Percentiles rank a stretch among this genome's conserved stretches.
Conservation (phyloP, 2,888 invertebrate genomes). For the Octodonta nipae region DNA sequence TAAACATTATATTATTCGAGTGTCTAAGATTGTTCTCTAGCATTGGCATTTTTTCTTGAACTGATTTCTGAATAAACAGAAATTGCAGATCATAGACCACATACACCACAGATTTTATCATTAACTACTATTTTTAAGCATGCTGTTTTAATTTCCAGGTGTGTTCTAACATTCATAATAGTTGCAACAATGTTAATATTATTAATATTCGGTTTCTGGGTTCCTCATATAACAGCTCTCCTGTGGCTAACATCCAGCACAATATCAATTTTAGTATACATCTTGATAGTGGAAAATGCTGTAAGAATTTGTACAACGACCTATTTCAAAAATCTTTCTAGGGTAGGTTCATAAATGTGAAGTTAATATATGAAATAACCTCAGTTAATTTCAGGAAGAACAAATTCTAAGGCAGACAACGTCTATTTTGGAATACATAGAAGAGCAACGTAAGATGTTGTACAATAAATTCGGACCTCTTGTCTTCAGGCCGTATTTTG, state of each 20-base stretch:
- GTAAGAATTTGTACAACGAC: no score
- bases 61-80: no score
- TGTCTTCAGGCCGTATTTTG: slow-evolving; percentile 17
- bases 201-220: slow-evolving; percentile 20
- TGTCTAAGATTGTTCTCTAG: no score
- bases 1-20: no score
- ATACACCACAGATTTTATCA: no score
- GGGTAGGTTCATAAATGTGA: no score
- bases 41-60: no score
- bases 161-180: slow-evolving; percentile 9
- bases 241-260: slow-evolving; percentile 18
- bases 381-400: slow-evolving; percentile 9
- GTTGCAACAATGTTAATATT: slow-evolving; percentile 11
- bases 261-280: slow-evolving; percentile 14
- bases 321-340: no score
- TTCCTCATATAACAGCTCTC: slow-evolving; percentile 16
- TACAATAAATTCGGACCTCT: slow-evolving; percentile 16
- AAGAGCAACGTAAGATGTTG: slow-evolving; percentile 16
- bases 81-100: no score
- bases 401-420: slow-evolving; percentile 7
- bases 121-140: no score
- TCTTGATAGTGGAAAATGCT: slow-evolving; percentile 18
- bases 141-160: slow-evolving; percentile 9
- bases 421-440: slow-evolving; percentile 12
- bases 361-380: not conserved